These are phyloP conservation scores for Helicoverpa zea DNA, from an alignment of 1,140 invertebrate genomes.

Conservation along the genomic window DNA sequence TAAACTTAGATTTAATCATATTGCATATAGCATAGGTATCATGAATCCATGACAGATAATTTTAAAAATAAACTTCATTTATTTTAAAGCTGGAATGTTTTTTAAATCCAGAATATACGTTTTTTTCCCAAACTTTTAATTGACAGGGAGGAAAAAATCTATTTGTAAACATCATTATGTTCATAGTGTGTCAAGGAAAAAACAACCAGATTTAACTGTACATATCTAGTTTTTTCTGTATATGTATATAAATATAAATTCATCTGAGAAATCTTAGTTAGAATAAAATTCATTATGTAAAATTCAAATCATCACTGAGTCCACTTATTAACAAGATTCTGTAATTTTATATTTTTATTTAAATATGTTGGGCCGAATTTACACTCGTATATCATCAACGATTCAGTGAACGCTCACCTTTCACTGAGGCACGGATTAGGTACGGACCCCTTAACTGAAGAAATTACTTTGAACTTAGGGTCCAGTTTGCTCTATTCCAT, in stretches of 20 bases:
- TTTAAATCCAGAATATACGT: too few relatives aligned
- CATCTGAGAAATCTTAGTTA: too few relatives aligned
- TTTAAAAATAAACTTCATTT: slow-evolving; percentile 6
- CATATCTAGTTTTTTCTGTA: too few relatives aligned
- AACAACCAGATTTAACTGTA: slow-evolving; percentile 2
- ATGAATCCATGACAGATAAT: background rate
- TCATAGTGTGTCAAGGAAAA: slow-evolving; percentile 37
- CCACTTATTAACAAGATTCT: background rate
- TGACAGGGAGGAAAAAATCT: slow-evolving; percentile 21
- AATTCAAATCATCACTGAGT: too few relatives aligned
- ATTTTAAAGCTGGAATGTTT: background rate
- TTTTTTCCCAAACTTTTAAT: background rate
- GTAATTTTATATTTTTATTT: background rate
- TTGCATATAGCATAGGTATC: background rate
- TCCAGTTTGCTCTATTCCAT: slow-evolving; percentile 32
- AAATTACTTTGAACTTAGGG: slow-evolving; percentile 63
- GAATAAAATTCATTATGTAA: too few relatives aligned
- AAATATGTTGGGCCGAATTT: background rate
- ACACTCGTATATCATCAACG: slow-evolving; percentile 55
- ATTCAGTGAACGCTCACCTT: slow-evolving; percentile 64
- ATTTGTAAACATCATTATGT: slow-evolving; percentile 22
- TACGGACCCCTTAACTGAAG: slow-evolving; percentile 59
- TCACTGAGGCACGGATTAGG: slow-evolving; percentile 64
- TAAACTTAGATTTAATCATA: background rate
- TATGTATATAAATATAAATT: too few relatives aligned